These are phyloP conservation scores for Pristionchus arcanus DNA, from an alignment of 2,888 invertebrate species.

Conservation along the genomic window DNA sequence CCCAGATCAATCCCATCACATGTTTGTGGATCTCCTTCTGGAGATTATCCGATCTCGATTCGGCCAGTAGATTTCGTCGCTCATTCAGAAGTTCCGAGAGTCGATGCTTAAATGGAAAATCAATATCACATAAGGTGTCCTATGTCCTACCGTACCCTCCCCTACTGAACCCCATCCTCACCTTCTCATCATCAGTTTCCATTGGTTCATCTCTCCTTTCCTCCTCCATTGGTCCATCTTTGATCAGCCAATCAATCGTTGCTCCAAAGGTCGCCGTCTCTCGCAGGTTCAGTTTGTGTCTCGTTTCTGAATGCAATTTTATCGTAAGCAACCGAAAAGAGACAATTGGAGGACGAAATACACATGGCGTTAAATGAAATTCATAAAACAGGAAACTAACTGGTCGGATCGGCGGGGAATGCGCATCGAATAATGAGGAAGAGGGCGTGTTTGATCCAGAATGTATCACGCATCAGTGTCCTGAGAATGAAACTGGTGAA, in stretches of 20 bases:
- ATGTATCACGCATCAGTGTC: constrained; percentile 80
- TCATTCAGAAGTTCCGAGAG: constrained; percentile 18
- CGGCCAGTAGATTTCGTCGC: constrained; percentile 11
- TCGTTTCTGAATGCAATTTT: constrained; percentile 21
- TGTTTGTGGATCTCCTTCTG: background rate
- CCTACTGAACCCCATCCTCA: background rate
- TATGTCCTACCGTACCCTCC: background rate
- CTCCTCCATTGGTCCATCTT: constrained; percentile 11
- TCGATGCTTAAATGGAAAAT: background rate
- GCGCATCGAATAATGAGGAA: constrained; percentile 63
- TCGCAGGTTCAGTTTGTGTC: background rate
- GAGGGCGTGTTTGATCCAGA: constrained; percentile 87
- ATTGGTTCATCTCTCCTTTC: constrained; percentile 16
- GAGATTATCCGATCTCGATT: background rate
- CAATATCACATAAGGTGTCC: background rate
- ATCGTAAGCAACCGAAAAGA: no score
- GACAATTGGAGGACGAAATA: no score
- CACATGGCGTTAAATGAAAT: no score
- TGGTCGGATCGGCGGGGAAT: background rate
- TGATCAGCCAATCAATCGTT: background rate
- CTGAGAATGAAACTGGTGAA: constrained; percentile 4
- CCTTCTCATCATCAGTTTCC: constrained; percentile 48
- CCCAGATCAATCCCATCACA: constrained; percentile 40
- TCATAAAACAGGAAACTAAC: background rate
- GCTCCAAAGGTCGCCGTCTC: constrained; percentile 46